phyloP scores from a whole-genome alignment of 2,113 vertebrate genomes.

The Rhea pennata region DNA sequence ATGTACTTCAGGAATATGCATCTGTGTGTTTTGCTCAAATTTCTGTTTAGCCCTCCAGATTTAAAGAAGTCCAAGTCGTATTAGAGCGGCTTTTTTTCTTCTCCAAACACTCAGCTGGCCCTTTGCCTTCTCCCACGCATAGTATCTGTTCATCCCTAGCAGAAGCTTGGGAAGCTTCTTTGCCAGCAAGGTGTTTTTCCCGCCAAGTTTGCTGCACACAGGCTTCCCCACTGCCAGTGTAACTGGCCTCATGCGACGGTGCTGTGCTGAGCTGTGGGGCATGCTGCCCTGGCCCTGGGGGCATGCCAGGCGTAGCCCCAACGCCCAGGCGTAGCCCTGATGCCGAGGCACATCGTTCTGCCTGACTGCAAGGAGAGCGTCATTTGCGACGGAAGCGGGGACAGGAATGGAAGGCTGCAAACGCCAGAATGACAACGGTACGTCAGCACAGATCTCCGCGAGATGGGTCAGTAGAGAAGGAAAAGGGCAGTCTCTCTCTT shows the following conservation, averaged over 20 bases:
- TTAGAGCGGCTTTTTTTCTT: not conserved
- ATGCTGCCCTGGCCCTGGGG: too few relatives aligned
- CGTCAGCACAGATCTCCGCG: too few relatives aligned
- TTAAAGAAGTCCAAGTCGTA: not conserved
- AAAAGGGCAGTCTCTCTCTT: not conserved
- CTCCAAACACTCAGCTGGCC: not conserved
- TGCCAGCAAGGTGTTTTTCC: not conserved
- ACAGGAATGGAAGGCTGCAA: not conserved
- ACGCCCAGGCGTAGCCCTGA: too few relatives aligned
- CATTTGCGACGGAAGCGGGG: not conserved
- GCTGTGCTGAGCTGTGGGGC: not conserved
- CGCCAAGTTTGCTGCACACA: not conserved
- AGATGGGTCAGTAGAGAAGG: not conserved
- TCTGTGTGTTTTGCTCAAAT: not conserved
- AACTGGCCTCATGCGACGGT: not conserved
- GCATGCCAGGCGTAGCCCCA: too few relatives aligned
- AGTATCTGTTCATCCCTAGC: not conserved
- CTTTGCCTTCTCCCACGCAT: not conserved
- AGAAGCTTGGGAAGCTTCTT: not conserved
- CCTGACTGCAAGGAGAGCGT: not conserved
- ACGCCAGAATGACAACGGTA: not conserved
- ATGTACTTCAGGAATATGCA: not conserved
- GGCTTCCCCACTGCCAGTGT: not conserved
- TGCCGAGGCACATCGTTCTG: too few relatives aligned
- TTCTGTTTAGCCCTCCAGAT: not conserved